Evolutionary conservation across 2,797 vertebrate genomes (phyloP).

Genomic region (Agapornis canus): DNA sequence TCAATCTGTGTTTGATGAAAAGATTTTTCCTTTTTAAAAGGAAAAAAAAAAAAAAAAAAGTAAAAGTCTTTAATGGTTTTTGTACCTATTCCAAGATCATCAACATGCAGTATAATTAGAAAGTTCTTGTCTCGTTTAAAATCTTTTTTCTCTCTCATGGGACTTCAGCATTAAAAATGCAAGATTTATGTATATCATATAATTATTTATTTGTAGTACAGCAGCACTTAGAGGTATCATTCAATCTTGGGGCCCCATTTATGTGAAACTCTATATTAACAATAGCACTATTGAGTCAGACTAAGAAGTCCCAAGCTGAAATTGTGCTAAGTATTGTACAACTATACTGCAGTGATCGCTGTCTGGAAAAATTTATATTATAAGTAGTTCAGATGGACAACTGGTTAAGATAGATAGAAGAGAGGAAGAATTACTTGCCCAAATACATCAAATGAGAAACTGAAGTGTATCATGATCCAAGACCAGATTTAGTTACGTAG

Average conservation of each 20-base stretch:
- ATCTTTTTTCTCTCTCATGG: slow-evolving; percentile 66
- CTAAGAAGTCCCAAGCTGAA: slow-evolving; percentile 21
- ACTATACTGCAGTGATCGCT: neutral
- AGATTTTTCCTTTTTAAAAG: slow-evolving; percentile 72
- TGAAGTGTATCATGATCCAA: rapidly evolving
- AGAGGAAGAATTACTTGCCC: slow-evolving; percentile 12
- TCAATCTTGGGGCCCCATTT: slow-evolving; percentile 44
- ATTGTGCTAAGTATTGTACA: neutral
- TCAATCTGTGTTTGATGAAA: slow-evolving; percentile 73
- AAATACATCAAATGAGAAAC: neutral
- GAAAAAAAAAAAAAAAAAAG: slow-evolving; percentile 14
- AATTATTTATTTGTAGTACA: slow-evolving; percentile 65
- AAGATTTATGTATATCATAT: slow-evolving; percentile 64
- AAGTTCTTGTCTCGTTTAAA: slow-evolving; percentile 70
- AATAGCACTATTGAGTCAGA: neutral
- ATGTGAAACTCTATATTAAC: slow-evolving; percentile 9
- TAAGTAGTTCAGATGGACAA: neutral
- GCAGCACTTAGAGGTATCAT: slow-evolving; percentile 54
- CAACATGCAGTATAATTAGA: slow-evolving; percentile 70
- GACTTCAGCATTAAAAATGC: slow-evolving; percentile 57
- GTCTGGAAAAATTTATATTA: neutral
- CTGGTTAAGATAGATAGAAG: neutral
- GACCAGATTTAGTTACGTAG: neutral
- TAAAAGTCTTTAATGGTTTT: slow-evolving; percentile 69
- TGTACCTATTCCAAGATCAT: slow-evolving; percentile 73